phyloP scores from a whole-genome alignment of 2,113 vertebrate species.

The Ictalurus punctatus region DNA sequence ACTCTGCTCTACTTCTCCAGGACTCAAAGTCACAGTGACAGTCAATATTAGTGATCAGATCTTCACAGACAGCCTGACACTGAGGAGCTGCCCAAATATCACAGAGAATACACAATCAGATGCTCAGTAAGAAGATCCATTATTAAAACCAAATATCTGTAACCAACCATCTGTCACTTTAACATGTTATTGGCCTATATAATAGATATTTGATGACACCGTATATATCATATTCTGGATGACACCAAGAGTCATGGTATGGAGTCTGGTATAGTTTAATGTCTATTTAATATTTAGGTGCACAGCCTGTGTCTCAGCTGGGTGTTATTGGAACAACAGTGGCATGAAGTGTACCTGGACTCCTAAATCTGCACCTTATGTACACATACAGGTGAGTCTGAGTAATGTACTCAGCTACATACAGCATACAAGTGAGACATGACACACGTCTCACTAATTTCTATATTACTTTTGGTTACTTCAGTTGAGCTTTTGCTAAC shows the following conservation, averaged over 20 bases:
- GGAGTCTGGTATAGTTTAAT: background rate
- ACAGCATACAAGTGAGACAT: background rate
- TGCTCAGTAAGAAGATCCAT: slow-evolving; percentile 52
- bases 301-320: slow-evolving; percentile 55
- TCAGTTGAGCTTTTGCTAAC: background rate
- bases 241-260: background rate
- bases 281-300: slow-evolving; percentile 50
- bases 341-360: slow-evolving; percentile 41
- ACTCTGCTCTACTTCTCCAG: slow-evolving; percentile 19
- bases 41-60: slow-evolving; percentile 37
- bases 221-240: no score
- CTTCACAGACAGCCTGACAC: slow-evolving; percentile 29
- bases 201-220: no score
- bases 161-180: no score
- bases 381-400: slow-evolving; percentile 28
- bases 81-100: slow-evolving; percentile 60
- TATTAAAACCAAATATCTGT: background rate
- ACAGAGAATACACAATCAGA: slow-evolving; percentile 24
- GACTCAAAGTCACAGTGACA: slow-evolving; percentile 35
- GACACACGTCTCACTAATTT: background rate
- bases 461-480: background rate
- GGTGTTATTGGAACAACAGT: slow-evolving; percentile 57
- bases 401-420: background rate
- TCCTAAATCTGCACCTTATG: no score
- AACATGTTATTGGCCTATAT: no score